phyloP scores from a whole-genome alignment of 2,113 vertebrate species.

The Micromys minutus region DNA sequence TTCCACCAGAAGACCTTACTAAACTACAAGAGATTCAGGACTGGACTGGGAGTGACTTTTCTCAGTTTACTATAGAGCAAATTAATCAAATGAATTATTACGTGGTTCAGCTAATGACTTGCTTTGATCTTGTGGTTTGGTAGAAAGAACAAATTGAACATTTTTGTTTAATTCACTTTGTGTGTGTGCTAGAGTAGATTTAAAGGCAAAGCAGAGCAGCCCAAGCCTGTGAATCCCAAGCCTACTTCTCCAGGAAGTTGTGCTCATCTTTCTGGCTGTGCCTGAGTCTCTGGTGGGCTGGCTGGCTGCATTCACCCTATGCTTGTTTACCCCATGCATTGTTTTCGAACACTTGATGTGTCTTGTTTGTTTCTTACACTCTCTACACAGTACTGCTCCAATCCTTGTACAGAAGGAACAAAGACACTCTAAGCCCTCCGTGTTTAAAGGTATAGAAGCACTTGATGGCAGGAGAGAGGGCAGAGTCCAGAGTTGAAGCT shows the following conservation, averaged over 20 bases:
- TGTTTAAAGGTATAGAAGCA: neutral
- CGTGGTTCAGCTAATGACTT: constrained; percentile 25
- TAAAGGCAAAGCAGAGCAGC: neutral
- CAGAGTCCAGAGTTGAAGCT: neutral
- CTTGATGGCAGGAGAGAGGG: neutral
- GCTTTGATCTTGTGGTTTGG: constrained; percentile 35
- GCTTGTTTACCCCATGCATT: accelerated
- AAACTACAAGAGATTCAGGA: neutral
- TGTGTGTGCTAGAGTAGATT: constrained; percentile 10
- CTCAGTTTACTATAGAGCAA: neutral
- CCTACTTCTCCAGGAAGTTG: neutral
- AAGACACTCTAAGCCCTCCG: neutral
- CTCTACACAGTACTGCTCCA: neutral
- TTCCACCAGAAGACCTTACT: neutral
- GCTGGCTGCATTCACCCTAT: neutral
- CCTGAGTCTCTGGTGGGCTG: neutral
- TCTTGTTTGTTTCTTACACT: neutral
- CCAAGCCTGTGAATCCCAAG: neutral
- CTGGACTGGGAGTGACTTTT: neutral
- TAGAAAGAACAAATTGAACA: constrained; percentile 23
- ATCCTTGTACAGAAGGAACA: neutral
- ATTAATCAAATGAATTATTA: constrained; percentile 45
- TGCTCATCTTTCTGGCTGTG: neutral
- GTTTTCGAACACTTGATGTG: neutral
- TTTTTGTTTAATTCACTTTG: constrained; percentile 52